Evolutionary conservation across 2,888 invertebrate genomes (phyloP).

Genomic region (Tolmerus cingulatus): DNA sequence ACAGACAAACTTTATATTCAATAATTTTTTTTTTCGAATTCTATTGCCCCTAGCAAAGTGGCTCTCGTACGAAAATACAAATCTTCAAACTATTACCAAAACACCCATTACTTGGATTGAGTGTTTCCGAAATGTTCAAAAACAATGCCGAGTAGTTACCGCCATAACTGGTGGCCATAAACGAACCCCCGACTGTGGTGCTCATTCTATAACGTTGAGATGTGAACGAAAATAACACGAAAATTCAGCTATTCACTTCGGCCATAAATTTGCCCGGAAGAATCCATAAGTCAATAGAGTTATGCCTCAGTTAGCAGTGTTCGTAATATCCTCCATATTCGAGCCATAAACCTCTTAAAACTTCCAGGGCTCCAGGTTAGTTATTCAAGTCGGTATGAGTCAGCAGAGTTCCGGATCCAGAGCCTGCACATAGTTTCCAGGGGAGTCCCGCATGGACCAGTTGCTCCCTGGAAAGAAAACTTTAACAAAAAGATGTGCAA

Average conservation of each 20-base stretch:
- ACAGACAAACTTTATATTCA: too few species aligned
- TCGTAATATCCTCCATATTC: neutral
- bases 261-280: neutral
- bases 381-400: neutral
- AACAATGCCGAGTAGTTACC: neutral
- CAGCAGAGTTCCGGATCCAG: neutral
- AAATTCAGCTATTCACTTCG: neutral
- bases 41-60: too few species aligned
- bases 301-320: neutral
- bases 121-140: neutral
- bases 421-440: neutral
- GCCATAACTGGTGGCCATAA: neutral
- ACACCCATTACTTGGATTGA: neutral
- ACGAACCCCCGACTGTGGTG: neutral
- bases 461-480: neutral
- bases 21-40: too few species aligned
- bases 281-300: neutral
- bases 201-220: neutral
- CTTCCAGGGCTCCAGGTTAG: neutral
- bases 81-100: neutral
- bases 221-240: neutral
- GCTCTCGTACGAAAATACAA: neutral
- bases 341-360: neutral
- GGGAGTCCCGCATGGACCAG: neutral
- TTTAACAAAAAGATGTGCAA: neutral